Conservation (phyloP, 2,888 invertebrate genomes). For the Harpalus rubripes region DNA sequence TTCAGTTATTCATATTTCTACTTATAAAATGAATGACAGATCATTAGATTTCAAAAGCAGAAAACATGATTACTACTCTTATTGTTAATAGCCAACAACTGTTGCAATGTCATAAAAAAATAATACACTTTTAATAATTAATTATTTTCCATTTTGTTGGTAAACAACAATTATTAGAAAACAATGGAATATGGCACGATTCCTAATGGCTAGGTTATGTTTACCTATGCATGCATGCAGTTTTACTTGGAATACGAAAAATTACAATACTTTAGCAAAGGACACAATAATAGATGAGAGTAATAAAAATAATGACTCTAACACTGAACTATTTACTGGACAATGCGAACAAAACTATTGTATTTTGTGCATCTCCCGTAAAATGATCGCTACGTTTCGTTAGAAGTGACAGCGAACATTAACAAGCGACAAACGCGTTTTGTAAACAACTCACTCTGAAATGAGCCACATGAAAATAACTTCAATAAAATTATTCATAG, state of each 20-base stretch:
- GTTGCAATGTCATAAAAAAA: background rate
- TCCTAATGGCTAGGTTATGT: background rate
- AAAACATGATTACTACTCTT: background rate
- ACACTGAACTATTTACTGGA: conserved; percentile 1
- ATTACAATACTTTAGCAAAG: background rate
- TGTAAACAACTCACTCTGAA: conserved; percentile 25
- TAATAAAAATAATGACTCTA: background rate
- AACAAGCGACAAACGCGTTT: conserved; percentile 6
- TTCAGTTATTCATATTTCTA: too few relatives aligned
- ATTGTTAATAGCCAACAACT: background rate
- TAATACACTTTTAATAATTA: background rate
- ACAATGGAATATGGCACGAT: background rate
- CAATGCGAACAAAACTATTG: conserved; percentile 1
- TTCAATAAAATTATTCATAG: conserved; percentile 25
- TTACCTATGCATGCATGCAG: background rate
- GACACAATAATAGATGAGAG: background rate
- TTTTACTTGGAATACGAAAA: background rate
- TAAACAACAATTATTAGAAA: background rate
- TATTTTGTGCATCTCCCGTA: background rate
- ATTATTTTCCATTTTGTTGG: background rate
- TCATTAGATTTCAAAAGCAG: too few relatives aligned
- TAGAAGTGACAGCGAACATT: conserved; percentile 9
- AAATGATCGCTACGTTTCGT: conserved; percentile 9
- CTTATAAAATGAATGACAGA: too few relatives aligned
- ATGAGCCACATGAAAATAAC: conserved; percentile 24